Evolutionary conservation across 2,888 invertebrate genomes (phyloP).

Genomic region (Micoletzkya japonica): DNA sequence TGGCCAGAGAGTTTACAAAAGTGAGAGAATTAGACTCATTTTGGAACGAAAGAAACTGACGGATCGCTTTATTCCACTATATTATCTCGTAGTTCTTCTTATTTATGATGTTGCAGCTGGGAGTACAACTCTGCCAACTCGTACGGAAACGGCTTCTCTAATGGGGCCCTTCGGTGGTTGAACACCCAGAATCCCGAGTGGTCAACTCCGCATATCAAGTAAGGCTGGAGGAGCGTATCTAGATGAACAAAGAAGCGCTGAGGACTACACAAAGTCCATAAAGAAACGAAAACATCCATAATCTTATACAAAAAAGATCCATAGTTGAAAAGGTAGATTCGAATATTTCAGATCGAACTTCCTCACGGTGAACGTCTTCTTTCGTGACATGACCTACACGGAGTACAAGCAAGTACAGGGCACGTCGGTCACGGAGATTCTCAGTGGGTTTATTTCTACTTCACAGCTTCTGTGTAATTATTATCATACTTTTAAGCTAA

Average conservation of each 20-base stretch:
- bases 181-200: slow-evolving; percentile 35
- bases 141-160: slow-evolving; percentile 49
- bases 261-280: too few relatives aligned
- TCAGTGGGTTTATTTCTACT: slow-evolving; percentile 31
- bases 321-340: background rate
- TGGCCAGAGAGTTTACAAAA: too few relatives aligned
- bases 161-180: slow-evolving; percentile 46
- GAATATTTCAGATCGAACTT: slow-evolving; percentile 43
- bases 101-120: slow-evolving; percentile 29
- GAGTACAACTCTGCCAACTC: slow-evolving; percentile 56
- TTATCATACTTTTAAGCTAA: too few relatives aligned
- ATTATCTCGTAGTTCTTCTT: background rate
- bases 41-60: too few relatives aligned
- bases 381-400: slow-evolving; percentile 56
- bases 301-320: background rate
- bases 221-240: background rate
- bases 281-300: too few relatives aligned
- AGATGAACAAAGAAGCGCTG: too few relatives aligned
- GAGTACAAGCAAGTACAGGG: slow-evolving; percentile 55
- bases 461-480: too few relatives aligned
- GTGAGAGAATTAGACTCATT: too few relatives aligned
- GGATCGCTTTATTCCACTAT: too few relatives aligned
- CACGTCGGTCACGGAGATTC: slow-evolving; percentile 45
- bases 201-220: slow-evolving; percentile 40
- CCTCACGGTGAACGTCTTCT: slow-evolving; percentile 56